Conservation (phyloP, 2,888 invertebrate genomes). For the Zeuzera pyrina region DNA sequence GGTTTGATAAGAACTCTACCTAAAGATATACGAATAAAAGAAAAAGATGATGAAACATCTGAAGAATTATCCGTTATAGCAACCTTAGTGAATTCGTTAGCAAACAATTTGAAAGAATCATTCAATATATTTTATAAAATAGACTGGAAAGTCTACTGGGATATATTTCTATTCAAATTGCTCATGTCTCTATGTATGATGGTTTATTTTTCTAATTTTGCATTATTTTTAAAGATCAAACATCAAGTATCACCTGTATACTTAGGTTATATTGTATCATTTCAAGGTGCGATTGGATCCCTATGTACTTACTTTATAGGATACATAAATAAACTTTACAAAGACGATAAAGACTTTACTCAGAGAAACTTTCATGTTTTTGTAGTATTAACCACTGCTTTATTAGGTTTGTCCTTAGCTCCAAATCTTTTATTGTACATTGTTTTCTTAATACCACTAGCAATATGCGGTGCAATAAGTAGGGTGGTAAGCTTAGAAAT, state of each 20-base stretch:
- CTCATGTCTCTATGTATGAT: slow-evolving; percentile 59
- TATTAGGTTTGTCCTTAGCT: slow-evolving; percentile 46
- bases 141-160: slow-evolving; percentile 66
- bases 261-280: slow-evolving; percentile 69
- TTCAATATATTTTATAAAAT: slow-evolving; percentile 51
- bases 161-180: slow-evolving; percentile 62
- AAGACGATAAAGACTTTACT: slow-evolving; percentile 41
- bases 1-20: too few species aligned
- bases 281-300: slow-evolving; percentile 57
- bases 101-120: slow-evolving; percentile 31
- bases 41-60: slow-evolving; percentile 9
- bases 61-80: slow-evolving; percentile 12
- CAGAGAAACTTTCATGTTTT: slow-evolving; percentile 58
- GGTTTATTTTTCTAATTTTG: slow-evolving; percentile 61
- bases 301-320: slow-evolving; percentile 53
- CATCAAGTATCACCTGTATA: slow-evolving; percentile 54
- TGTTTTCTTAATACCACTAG: slow-evolving; percentile 55
- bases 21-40: too few species aligned
- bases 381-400: slow-evolving; percentile 41
- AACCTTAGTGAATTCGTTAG: slow-evolving; percentile 22
- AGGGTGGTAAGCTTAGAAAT: slow-evolving; percentile 63
- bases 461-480: slow-evolving; percentile 51
- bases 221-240: slow-evolving; percentile 50
- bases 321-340: slow-evolving; percentile 50
- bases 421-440: slow-evolving; percentile 44